phyloP scores from a whole-genome alignment of 2,113 vertebrate genomes.

The Erinaceus europaeus region DNA sequence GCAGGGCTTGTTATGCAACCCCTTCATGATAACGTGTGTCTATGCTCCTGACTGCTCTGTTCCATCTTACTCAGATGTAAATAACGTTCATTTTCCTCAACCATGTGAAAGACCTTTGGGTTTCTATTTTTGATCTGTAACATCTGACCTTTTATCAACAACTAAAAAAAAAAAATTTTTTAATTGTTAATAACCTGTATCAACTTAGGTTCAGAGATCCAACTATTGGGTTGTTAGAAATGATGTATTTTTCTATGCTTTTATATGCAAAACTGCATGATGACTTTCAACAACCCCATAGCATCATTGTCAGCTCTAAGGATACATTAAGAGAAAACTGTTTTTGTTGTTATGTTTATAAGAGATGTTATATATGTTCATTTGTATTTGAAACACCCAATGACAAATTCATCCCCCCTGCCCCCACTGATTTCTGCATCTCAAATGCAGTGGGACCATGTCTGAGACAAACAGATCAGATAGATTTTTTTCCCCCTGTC shows the following conservation, averaged over 20 bases:
- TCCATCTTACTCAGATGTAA: background rate
- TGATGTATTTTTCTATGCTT: no score
- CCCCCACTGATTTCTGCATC: background rate
- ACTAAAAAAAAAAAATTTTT: background rate
- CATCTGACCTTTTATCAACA: background rate
- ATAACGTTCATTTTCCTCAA: background rate
- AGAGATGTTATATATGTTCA: background rate
- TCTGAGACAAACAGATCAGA: background rate
- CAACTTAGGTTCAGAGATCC: background rate
- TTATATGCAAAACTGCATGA: no score
- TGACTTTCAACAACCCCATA: no score
- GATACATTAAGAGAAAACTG: background rate
- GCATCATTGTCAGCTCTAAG: background rate
- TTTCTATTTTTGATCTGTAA: background rate
- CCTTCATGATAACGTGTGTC: background rate
- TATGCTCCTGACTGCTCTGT: fast-evolving
- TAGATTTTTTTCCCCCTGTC: background rate
- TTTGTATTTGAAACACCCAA: background rate
- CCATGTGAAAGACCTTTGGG: background rate
- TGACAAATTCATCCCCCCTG: background rate
- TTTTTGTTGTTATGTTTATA: background rate
- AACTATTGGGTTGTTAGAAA: no score
- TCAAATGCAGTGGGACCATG: background rate
- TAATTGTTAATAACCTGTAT: background rate
- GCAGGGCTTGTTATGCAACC: background rate